Conservation (phyloP, 1,140 invertebrate species). For the Drosophila arizonae region DNA sequence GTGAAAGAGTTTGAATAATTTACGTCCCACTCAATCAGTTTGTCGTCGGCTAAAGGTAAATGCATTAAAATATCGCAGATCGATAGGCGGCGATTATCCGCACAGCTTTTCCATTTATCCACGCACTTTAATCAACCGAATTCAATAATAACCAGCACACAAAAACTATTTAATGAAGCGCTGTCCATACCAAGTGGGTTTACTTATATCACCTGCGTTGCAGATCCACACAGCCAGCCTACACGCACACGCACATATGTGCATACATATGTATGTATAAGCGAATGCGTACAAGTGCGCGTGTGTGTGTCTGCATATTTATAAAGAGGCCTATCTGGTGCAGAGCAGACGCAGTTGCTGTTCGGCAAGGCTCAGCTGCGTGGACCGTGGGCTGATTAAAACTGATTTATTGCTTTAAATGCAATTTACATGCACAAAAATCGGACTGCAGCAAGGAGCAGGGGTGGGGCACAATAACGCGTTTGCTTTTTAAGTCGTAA, state of each 20-base stretch:
- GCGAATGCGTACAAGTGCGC: background rate
- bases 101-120: conserved; percentile 44
- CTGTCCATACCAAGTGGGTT: conserved; percentile 49
- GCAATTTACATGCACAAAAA: conserved; percentile 78
- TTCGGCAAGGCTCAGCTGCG: conserved; percentile 61
- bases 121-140: conserved; percentile 59
- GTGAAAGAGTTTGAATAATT: too few relatives aligned
- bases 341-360: conserved; percentile 44
- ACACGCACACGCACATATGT: background rate
- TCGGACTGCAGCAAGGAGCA: conserved; percentile 46
- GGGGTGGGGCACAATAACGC: conserved; percentile 24
- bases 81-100: conserved; percentile 19
- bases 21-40: too few relatives aligned
- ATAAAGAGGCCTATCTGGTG: conserved; percentile 41
- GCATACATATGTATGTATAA: too few relatives aligned
- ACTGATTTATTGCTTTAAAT: conserved; percentile 80
- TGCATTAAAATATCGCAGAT: background rate
- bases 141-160: conserved; percentile 59
- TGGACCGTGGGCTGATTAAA: conserved; percentile 71
- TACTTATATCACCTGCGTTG: conserved; percentile 49
- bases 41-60: background rate
- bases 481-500: conserved; percentile 52
- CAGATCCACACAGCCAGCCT: conserved; percentile 20
- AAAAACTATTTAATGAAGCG: conserved; percentile 66
- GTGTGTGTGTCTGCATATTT: conserved; percentile 14